These are phyloP conservation scores for Aphodius sticticus DNA, from an alignment of 2,888 invertebrate species.

Conservation along the genomic window DNA sequence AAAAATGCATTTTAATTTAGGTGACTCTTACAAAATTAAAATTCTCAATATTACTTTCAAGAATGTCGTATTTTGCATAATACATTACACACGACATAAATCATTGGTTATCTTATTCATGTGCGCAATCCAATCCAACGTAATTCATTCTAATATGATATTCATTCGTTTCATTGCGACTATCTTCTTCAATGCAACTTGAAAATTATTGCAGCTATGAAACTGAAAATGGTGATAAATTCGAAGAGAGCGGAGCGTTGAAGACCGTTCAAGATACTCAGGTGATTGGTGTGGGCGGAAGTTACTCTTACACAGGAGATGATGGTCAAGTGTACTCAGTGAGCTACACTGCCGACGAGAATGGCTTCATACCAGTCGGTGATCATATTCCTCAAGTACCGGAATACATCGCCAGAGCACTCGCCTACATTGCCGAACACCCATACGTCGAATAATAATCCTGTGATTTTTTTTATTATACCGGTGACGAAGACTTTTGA, in stretches of 20 bases:
- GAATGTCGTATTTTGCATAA: too few relatives aligned
- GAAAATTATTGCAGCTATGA: slow-evolving; percentile 13
- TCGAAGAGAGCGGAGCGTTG: background rate
- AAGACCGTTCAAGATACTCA: background rate
- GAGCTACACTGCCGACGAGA: slow-evolving; percentile 15
- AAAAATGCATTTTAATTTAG: too few relatives aligned
- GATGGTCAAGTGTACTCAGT: slow-evolving; percentile 16
- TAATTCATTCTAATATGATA: background rate
- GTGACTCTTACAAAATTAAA: too few relatives aligned
- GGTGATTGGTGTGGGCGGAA: slow-evolving; percentile 6
- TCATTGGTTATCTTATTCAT: background rate
- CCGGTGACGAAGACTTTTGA: background rate
- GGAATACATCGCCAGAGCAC: background rate
- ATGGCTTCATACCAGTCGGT: slow-evolving; percentile 17
- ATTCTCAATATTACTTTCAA: too few relatives aligned
- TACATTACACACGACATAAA: too few relatives aligned
- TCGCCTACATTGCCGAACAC: slow-evolving; percentile 7
- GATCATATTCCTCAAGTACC: slow-evolving; percentile 11
- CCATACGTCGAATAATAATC: background rate
- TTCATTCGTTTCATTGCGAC: background rate
- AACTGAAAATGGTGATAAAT: slow-evolving; percentile 5
- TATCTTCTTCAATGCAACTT: background rate
- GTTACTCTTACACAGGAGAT: slow-evolving; percentile 8
- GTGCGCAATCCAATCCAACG: background rate
- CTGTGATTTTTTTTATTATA: background rate